Conservation (phyloP, 1,140 invertebrate genomes). For the Aphaenogaster rudis region DNA sequence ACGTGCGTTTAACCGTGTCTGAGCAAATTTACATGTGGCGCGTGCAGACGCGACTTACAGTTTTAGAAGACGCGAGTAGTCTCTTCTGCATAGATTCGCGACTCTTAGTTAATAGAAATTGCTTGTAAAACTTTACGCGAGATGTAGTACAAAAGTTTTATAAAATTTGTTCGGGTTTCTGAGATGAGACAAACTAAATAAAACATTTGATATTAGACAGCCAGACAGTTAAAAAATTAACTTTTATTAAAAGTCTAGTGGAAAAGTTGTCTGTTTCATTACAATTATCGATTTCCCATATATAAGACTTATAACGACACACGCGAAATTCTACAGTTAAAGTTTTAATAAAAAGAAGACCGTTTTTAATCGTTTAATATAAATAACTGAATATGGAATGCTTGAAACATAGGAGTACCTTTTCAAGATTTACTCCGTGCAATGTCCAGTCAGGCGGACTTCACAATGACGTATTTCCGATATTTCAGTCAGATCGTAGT, state of each 20-base stretch:
- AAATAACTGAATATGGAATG: slow-evolving; percentile 48
- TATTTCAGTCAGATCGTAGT: slow-evolving; percentile 52
- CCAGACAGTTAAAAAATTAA: neutral
- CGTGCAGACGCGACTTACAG: slow-evolving; percentile 20
- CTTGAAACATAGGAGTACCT: slow-evolving; percentile 13
- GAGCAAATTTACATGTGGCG: slow-evolving; percentile 37
- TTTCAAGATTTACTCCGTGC: slow-evolving; percentile 30
- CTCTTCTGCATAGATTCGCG: neutral
- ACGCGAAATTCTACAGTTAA: neutral
- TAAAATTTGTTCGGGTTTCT: neutral
- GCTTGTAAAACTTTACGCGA: neutral
- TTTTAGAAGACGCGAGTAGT: neutral
- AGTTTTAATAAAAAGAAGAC: slow-evolving; percentile 3
- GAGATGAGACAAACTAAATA: neutral
- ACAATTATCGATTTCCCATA: slow-evolving; percentile 25
- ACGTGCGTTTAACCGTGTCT: slow-evolving; percentile 39
- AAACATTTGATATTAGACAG: slow-evolving; percentile 19
- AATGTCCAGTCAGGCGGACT: slow-evolving; percentile 51
- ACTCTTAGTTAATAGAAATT: slow-evolving; percentile 12
- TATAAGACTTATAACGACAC: neutral
- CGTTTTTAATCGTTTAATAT: slow-evolving; percentile 25
- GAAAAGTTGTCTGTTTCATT: neutral
- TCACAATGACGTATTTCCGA: slow-evolving; percentile 62
- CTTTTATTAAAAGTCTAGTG: slow-evolving; percentile 17
- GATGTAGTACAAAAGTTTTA: neutral